Percentiles rank a stretch among this genome's conserved stretches.
These are phyloP conservation scores for Carollia perspicillata DNA, from an alignment of 2,113 vertebrate species.

Conservation along the genomic window DNA sequence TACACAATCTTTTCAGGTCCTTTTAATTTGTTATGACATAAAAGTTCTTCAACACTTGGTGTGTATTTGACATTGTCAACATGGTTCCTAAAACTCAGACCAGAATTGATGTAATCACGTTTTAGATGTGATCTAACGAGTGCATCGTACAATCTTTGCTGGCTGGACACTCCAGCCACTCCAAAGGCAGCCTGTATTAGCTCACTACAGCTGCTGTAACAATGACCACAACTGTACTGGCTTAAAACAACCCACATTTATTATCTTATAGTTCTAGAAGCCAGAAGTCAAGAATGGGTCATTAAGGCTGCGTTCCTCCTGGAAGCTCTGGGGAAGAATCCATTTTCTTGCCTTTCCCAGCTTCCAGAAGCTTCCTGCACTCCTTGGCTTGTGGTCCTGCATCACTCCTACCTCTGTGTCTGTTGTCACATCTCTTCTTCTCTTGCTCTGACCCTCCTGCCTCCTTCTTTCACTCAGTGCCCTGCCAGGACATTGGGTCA, in stretches of 20 bases:
- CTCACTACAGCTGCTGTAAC: neutral
- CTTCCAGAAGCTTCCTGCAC: neutral
- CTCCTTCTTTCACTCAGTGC: neutral
- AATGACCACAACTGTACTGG: neutral
- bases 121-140: neutral
- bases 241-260: neutral
- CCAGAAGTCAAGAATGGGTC: neutral
- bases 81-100: neutral
- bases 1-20: neutral
- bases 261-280: neutral
- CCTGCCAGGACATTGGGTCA: accelerated
- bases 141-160: too few species aligned
- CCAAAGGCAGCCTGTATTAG: neutral
- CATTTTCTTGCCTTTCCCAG: neutral
- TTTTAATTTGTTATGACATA: neutral
- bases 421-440: too few species aligned
- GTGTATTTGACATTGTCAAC: neutral
- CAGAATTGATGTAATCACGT: neutral
- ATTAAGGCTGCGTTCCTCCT: neutral
- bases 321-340: neutral
- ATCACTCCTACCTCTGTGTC: neutral
- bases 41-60: neutral
- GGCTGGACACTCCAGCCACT: neutral
- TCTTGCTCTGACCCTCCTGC: neutral
- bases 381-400: neutral